Conservation (phyloP, 2,888 invertebrate genomes). For the Lysandra coridon region DNA sequence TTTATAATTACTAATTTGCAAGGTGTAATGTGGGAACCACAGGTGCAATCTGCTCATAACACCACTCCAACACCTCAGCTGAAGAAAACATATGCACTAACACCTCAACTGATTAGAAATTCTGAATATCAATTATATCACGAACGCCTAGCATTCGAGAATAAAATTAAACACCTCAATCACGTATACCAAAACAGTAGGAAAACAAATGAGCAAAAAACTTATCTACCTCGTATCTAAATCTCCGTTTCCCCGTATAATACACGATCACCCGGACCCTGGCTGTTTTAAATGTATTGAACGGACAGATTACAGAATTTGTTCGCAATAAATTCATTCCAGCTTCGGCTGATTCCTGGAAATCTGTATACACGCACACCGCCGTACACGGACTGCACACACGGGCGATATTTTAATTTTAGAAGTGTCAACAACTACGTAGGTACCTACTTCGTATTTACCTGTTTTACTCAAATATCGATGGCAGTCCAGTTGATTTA, state of each 20-base stretch:
- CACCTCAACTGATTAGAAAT: conserved; percentile 1
- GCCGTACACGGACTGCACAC: conserved; percentile 50
- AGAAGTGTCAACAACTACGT: conserved; percentile 59
- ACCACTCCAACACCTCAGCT: background rate
- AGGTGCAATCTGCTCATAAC: background rate
- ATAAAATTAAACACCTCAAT: conserved; percentile 15
- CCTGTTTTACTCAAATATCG: conserved; percentile 36
- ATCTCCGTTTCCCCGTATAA: conserved; percentile 24
- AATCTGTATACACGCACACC: conserved; percentile 57
- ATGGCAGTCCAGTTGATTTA: background rate
- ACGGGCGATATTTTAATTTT: conserved; percentile 57
- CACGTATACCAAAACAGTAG: conserved; percentile 11
- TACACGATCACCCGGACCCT: conserved; percentile 34
- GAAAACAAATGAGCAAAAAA: background rate
- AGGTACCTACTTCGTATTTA: conserved; percentile 31
- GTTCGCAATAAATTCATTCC: conserved; percentile 50
- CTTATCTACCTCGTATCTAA: background rate
- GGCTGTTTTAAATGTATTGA: conserved; percentile 61
- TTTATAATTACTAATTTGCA: background rate
- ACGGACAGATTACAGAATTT: conserved; percentile 44
- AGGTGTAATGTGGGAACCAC: background rate
- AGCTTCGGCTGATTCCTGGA: conserved; percentile 63
- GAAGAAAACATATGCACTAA: conserved; percentile 1
- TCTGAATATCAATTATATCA: conserved; percentile 20
- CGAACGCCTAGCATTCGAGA: conserved; percentile 15